Percentiles rank a stretch among this genome's conserved stretches.
Conservation (phyloP, 2,888 invertebrate genomes). For the Polydrusus cervinus region DNA sequence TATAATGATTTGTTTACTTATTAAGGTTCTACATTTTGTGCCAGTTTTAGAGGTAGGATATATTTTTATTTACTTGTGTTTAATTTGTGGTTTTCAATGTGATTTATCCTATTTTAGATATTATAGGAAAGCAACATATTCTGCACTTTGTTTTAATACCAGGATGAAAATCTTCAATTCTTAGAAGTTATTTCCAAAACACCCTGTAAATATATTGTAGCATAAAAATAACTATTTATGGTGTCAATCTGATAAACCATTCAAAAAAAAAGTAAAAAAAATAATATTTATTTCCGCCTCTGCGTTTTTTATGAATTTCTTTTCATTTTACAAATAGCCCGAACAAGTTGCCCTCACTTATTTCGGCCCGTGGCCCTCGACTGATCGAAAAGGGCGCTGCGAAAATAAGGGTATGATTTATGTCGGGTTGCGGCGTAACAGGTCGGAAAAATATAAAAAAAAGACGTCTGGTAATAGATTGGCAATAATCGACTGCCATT, state of each 20-base stretch:
- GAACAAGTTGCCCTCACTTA: slow-evolving; percentile 36
- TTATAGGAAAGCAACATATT: too few relatives aligned
- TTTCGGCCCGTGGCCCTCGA: slow-evolving; percentile 21
- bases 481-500: slow-evolving; percentile 27
- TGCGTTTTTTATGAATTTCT: slow-evolving; percentile 10
- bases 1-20: too few relatives aligned
- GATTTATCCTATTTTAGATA: too few relatives aligned
- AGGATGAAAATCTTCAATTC: too few relatives aligned
- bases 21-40: too few relatives aligned
- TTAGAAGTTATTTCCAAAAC: too few relatives aligned
- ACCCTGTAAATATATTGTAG: too few relatives aligned
- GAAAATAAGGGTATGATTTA: slow-evolving; percentile 45
- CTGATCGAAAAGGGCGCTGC: slow-evolving; percentile 12
- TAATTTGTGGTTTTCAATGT: too few relatives aligned
- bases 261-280: neutral
- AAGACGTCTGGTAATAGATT: slow-evolving; percentile 35
- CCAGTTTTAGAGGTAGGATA: too few relatives aligned
- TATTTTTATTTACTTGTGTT: too few relatives aligned
- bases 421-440: slow-evolving; percentile 36
- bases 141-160: too few relatives aligned
- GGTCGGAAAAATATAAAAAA: slow-evolving; percentile 41
- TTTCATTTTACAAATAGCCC: slow-evolving; percentile 31
- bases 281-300: slow-evolving; percentile 4
- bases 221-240: neutral
- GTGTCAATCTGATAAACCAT: neutral